A percentile compares a stretch with the other conserved stretches of the same genome.
Evolutionary conservation across 2,888 invertebrate genomes (phyloP).

Genomic region (Bugula neritina): DNA sequence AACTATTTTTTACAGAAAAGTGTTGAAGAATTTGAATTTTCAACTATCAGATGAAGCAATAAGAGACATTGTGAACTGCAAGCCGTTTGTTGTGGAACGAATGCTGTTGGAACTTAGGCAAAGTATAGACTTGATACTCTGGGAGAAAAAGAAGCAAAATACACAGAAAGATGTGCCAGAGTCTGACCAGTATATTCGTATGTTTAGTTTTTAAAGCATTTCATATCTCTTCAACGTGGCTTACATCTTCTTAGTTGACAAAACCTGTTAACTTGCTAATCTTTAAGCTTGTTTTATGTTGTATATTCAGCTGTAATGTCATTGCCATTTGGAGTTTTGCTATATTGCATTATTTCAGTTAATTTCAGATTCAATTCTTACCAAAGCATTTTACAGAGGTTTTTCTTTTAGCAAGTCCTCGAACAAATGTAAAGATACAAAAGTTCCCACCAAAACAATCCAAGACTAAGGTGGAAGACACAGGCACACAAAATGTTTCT

Average conservation of each 20-base stretch:
- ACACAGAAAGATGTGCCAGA: slow-evolving; percentile 4
- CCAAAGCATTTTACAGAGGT: no score
- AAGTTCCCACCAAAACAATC: background rate
- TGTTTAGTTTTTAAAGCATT: background rate
- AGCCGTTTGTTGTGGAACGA: slow-evolving; percentile 19
- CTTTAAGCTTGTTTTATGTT: no score
- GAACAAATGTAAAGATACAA: background rate
- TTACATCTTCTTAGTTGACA: no score
- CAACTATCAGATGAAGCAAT: slow-evolving; percentile 13
- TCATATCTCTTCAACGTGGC: no score
- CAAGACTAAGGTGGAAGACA: background rate
- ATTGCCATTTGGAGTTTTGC: no score
- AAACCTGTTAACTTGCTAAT: no score
- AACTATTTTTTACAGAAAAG: slow-evolving; percentile 17
- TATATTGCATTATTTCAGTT: no score
- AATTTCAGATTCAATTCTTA: no score
- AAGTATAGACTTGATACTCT: slow-evolving; percentile 7
- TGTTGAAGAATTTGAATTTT: background rate
- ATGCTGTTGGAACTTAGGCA: background rate
- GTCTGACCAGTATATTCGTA: slow-evolving; percentile 22
- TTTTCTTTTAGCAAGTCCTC: background rate
- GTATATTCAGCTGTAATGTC: no score
- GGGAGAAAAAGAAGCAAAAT: background rate
- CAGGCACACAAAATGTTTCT: no score
- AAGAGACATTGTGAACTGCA: background rate